Base-by-base conservation (phyloP, 2,888 invertebrate genomes). In the Schrankia costaestrigalis region DNA sequence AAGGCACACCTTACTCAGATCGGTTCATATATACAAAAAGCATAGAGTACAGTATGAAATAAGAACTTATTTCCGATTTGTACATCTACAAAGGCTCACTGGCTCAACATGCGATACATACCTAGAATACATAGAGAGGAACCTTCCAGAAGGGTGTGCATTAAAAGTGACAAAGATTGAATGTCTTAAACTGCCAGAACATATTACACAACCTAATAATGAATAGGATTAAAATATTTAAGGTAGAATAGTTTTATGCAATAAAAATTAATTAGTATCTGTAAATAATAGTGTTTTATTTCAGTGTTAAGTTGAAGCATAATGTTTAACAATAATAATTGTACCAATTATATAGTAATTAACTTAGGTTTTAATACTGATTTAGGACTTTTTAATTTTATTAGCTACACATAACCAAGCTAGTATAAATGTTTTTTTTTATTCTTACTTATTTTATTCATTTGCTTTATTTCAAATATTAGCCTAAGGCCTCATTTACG, bases 91-190 rank as follows among this genome's bases (percentile, higher is more conserved):
- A 58, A 90, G 94, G 60, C 70, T 99, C 7, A 99, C 99, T 0
- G 97, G 97, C 0, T 98, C 98, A 2, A 99, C 99, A 7, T 94
- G 97, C 27, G 96, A 96, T 52, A 98, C 99, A 6, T 95, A 95
- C 71, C 81, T 99, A 31, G 99, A 99, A 84, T 99, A 99, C 73
- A 92, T 98, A 38, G 93, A 99, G 77, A 90, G 99, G 59, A 99
- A 99, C 88, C 89, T 99, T 33, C 99, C 99, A 0, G 99, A 99
- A 89, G 99, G 99, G 21, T 95, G 99, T 47, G 96, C 96, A 2
- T 90, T 99, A 76, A 97, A 97, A 89, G 93, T 94, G 1, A 95
- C 95, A 1, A 95, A 93, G 88, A 91, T 95, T 7, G 91, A 91
- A 71, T 83, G 91, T 34, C 87, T 89, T 47, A 75, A 76, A 41